These are phyloP conservation scores for Shinisaurus crocodilurus DNA, from an alignment of 2,113 vertebrate species.

Conservation along the genomic window DNA sequence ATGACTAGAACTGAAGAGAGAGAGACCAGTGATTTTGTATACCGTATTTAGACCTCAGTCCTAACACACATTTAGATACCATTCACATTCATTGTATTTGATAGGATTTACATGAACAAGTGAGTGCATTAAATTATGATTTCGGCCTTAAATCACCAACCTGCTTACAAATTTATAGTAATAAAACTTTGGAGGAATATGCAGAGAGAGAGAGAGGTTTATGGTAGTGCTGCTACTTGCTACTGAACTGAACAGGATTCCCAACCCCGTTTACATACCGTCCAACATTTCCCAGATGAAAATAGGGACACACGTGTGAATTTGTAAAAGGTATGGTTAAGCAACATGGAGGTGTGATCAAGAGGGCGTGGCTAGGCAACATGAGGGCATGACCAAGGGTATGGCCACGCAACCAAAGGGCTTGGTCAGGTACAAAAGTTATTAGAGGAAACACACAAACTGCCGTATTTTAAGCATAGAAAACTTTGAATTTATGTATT, in stretches of 20 bases:
- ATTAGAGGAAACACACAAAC: too few relatives aligned
- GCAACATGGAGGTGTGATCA: too few relatives aligned
- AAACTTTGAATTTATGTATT: too few relatives aligned
- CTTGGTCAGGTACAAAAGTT: too few relatives aligned
- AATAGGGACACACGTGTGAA: too few relatives aligned
- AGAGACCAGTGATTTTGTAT: background rate
- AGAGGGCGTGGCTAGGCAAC: too few relatives aligned
- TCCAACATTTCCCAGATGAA: too few relatives aligned
- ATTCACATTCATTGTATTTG: background rate
- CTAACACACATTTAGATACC: background rate
- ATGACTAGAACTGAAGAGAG: background rate
- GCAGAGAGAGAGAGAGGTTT: background rate
- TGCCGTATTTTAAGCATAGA: too few relatives aligned
- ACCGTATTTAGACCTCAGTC: background rate
- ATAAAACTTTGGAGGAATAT: background rate
- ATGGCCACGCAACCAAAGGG: too few relatives aligned
- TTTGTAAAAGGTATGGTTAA: too few relatives aligned
- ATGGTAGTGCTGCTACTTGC: background rate
- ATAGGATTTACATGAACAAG: background rate
- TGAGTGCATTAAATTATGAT: background rate
- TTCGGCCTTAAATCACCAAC: background rate
- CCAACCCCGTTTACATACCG: background rate
- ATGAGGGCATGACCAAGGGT: too few relatives aligned
- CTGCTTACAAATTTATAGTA: background rate
- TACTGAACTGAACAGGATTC: background rate